These are phyloP conservation scores for Neodiprion fabricii DNA, from an alignment of 1,140 invertebrate genomes.

Conservation along the genomic window DNA sequence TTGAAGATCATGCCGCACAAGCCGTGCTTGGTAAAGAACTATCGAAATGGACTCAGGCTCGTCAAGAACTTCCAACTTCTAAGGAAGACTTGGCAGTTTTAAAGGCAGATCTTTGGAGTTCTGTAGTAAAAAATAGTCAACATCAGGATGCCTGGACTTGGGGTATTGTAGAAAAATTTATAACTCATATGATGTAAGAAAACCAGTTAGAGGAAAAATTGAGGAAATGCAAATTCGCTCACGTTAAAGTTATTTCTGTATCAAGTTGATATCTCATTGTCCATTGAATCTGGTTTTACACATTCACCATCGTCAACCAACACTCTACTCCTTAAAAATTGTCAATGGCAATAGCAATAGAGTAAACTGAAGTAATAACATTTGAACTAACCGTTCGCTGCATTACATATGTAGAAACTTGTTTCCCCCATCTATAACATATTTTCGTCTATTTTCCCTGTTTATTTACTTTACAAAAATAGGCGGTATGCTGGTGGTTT, in stretches of 20 bases:
- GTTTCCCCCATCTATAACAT: conserved; percentile 7
- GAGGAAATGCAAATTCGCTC: background rate
- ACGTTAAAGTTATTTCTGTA: too few species aligned
- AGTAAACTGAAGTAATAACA: too few species aligned
- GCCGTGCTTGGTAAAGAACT: conserved; percentile 80
- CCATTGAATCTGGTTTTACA: too few species aligned
- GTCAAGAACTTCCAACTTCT: conserved; percentile 79
- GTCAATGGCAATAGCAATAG: too few species aligned
- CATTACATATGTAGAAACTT: background rate
- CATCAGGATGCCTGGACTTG: conserved; percentile 89
- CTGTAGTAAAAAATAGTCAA: conserved; percentile 84
- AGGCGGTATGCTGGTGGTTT: conserved; percentile 87
- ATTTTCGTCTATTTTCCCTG: conserved; percentile 10
- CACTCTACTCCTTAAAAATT: too few species aligned
- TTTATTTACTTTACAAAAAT: conserved; percentile 18
- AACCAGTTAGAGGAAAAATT: too few species aligned
- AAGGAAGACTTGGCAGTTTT: conserved; percentile 77
- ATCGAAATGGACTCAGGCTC: conserved; percentile 76
- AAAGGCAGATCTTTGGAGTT: conserved; percentile 85
- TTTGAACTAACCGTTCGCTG: too few species aligned
- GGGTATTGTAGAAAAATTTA: conserved; percentile 62
- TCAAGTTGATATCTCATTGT: too few species aligned
- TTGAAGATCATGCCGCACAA: conserved; percentile 78
- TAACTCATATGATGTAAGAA: background rate
- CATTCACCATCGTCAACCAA: too few species aligned